Evolutionary conservation across 2,797 vertebrate genomes (phyloP).

Genomic region (Telmatherina bonti): DNA sequence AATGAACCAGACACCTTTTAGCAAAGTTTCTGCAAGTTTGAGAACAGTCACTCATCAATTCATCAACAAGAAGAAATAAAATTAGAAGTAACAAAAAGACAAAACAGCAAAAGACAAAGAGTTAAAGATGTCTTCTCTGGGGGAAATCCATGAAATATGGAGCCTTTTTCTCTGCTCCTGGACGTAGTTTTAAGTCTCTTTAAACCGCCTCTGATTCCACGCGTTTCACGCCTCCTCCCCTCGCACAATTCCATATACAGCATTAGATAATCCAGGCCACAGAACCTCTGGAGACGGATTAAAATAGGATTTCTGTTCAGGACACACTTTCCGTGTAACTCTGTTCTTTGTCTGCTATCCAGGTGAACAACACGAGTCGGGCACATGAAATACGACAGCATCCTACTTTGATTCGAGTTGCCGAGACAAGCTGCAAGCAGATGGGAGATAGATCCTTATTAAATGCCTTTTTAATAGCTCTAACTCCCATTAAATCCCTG

Average conservation of each 20-base stretch:
- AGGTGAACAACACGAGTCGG: constrained; percentile 15
- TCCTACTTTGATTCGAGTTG: neutral
- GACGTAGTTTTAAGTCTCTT: constrained; percentile 6
- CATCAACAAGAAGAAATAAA: too few species aligned
- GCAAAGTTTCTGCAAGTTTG: too few species aligned
- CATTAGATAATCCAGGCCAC: constrained; percentile 78
- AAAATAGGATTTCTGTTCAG: constrained; percentile 78
- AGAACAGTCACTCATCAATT: too few species aligned
- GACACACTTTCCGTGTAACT: constrained; percentile 37
- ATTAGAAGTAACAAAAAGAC: too few species aligned
- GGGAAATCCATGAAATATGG: neutral
- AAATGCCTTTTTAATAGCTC: constrained; percentile 1
- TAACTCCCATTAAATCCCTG: constrained; percentile 22
- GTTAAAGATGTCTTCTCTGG: too few species aligned
- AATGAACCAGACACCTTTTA: too few species aligned
- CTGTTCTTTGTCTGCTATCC: constrained; percentile 22
- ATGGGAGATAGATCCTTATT: neutral
- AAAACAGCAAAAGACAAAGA: too few species aligned
- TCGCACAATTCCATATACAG: constrained; percentile 33
- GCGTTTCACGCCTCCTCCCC: constrained; percentile 25
- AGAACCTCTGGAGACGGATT: constrained; percentile 75
- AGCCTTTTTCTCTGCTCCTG: neutral
- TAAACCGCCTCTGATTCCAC: constrained; percentile 2
- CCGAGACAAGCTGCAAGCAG: neutral
- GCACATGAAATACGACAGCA: neutral